phyloP scores from a whole-genome alignment of 2,797 vertebrate genomes.

The Eulemur mongoz region DNA sequence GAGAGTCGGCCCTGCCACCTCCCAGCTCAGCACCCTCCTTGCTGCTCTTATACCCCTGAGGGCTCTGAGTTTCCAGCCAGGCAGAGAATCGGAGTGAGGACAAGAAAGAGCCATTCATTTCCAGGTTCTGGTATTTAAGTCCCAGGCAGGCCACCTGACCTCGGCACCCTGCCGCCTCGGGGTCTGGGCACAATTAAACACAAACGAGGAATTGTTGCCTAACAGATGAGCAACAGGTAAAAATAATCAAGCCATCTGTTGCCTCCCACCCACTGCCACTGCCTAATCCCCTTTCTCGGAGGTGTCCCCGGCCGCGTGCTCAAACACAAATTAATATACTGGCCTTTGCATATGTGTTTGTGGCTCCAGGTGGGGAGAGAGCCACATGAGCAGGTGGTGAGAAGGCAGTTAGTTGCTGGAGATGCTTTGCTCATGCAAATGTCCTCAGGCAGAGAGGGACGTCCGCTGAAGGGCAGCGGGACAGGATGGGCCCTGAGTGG shows the following conservation, averaged over 20 bases:
- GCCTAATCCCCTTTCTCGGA: constrained; percentile 59
- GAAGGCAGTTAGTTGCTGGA: neutral
- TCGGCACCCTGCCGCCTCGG: neutral
- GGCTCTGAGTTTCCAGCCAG: neutral
- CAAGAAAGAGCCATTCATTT: neutral
- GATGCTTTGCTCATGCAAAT: constrained; percentile 55
- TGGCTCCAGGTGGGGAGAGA: constrained; percentile 68
- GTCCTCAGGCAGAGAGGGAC: neutral
- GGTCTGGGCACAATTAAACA: constrained; percentile 47
- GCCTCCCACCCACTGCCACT: neutral
- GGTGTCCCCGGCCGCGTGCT: constrained; percentile 31
- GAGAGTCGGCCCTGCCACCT: neutral
- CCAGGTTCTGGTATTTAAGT: neutral
- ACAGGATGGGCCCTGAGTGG: neutral
- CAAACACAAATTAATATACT: constrained; percentile 71
- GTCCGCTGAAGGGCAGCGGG: constrained; percentile 55
- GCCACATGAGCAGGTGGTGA: constrained; percentile 67
- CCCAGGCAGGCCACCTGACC: neutral
- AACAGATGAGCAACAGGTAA: constrained; percentile 76
- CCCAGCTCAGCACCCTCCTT: neutral
- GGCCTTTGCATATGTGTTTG: constrained; percentile 75
- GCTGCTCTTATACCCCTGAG: rapidly evolving
- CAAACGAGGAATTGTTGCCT: constrained; percentile 25
- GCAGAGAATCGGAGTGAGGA: neutral
- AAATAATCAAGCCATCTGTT: constrained; percentile 72